Conservation (phyloP, 1,140 invertebrate genomes). For the Bombus ignitus region DNA sequence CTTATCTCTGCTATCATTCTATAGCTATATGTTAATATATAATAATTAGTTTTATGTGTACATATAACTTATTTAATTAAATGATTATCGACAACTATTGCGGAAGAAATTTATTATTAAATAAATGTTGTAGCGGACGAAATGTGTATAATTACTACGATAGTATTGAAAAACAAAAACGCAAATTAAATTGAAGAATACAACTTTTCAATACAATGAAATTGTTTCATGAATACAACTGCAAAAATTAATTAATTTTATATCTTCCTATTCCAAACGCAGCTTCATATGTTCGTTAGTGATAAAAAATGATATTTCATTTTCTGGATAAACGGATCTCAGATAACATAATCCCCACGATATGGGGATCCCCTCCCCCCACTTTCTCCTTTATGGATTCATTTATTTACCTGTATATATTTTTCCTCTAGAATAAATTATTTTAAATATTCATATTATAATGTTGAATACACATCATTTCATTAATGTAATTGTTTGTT, state of each 20-base stretch:
- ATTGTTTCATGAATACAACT: neutral
- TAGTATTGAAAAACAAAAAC: neutral
- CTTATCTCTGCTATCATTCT: neutral
- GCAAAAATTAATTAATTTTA: neutral
- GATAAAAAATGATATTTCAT: neutral
- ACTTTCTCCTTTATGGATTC: neutral
- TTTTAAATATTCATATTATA: neutral
- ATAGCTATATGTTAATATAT: neutral
- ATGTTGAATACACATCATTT: neutral
- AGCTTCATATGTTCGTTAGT: neutral
- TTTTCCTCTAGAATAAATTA: neutral
- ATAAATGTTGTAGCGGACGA: neutral
- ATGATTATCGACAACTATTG: neutral
- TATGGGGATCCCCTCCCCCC: neutral
- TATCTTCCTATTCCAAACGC: neutral
- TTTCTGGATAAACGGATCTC: neutral
- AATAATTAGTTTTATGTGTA: neutral
- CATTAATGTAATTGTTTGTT: neutral
- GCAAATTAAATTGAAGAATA: neutral
- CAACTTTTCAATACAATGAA: too few relatives aligned
- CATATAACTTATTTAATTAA: neutral
- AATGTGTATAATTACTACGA: neutral
- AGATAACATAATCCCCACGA: neutral
- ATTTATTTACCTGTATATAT: neutral
- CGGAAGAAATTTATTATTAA: neutral